phyloP scores from a whole-genome alignment of 2,797 vertebrate species.

The Silurus lanzhouensis region DNA sequence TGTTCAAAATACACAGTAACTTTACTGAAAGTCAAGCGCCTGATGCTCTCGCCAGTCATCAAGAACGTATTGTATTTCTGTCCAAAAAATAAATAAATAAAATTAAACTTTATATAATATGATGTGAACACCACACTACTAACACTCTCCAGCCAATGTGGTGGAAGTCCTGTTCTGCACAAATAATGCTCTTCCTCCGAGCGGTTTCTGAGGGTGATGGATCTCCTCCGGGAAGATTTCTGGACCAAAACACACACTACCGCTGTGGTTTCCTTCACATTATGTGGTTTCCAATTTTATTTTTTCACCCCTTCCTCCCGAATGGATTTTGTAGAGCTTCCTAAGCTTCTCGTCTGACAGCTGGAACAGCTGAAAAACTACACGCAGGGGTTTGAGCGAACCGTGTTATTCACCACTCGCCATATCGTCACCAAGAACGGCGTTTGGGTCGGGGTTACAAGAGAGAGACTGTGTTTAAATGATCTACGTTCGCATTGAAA shows the following conservation, averaged over 20 bases:
- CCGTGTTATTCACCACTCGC: neutral
- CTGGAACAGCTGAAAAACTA: constrained; percentile 32
- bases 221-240: constrained; percentile 37
- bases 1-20: neutral
- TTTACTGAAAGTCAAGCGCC: neutral
- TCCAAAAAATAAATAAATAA: neutral
- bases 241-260: constrained; percentile 65
- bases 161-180: constrained; percentile 23
- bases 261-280: constrained; percentile 25
- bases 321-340: constrained; percentile 13
- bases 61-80: neutral
- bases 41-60: neutral
- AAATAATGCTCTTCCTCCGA: constrained; percentile 33
- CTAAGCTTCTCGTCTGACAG: constrained; percentile 17
- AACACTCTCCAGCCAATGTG: constrained; percentile 13
- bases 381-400: neutral
- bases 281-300: constrained; percentile 30
- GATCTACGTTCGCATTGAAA: no score
- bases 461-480: no score
- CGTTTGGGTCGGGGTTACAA: neutral
- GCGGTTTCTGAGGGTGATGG: constrained; percentile 26
- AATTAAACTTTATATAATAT: neutral
- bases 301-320: constrained; percentile 21
- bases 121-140: neutral
- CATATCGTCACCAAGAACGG: neutral